Evolutionary conservation across 2,113 vertebrate species (phyloP).

Genomic region (Pristiophorus japonicus): DNA sequence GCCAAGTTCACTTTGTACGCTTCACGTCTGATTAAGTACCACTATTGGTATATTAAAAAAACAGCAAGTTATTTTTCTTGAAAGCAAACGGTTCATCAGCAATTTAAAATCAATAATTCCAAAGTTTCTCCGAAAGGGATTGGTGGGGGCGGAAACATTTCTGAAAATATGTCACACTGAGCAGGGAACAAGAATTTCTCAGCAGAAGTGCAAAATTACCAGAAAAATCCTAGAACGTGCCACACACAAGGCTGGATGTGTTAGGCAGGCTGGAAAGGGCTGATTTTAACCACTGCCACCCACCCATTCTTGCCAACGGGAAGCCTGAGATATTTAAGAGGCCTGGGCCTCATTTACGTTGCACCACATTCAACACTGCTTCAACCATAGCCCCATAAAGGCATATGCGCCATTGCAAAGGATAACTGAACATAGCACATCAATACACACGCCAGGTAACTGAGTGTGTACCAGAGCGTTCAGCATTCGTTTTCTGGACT

Average conservation of each 20-base stretch:
- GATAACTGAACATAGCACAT: neutral
- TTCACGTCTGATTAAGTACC: slow-evolving; percentile 69
- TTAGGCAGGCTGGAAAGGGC: neutral
- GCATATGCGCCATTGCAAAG: neutral
- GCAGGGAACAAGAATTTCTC: neutral
- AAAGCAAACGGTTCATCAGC: neutral
- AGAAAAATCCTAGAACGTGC: neutral
- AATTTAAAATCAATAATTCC: neutral
- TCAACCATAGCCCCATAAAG: neutral
- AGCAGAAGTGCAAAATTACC: neutral
- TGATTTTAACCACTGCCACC: neutral
- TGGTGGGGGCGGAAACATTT: neutral
- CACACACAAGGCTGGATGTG: neutral
- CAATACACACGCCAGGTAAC: neutral
- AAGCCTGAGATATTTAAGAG: neutral
- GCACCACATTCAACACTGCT: no score
- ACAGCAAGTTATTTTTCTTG: neutral
- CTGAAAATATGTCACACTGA: neutral
- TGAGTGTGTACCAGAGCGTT: neutral
- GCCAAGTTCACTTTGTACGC: slow-evolving; percentile 72
- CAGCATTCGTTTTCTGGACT: neutral
- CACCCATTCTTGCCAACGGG: neutral
- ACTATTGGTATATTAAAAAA: slow-evolving; percentile 50
- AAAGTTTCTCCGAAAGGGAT: neutral
- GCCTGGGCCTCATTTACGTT: neutral